Base-by-base conservation (phyloP, 2,797 vertebrate species). In the Sebastiscus tertius region DNA sequence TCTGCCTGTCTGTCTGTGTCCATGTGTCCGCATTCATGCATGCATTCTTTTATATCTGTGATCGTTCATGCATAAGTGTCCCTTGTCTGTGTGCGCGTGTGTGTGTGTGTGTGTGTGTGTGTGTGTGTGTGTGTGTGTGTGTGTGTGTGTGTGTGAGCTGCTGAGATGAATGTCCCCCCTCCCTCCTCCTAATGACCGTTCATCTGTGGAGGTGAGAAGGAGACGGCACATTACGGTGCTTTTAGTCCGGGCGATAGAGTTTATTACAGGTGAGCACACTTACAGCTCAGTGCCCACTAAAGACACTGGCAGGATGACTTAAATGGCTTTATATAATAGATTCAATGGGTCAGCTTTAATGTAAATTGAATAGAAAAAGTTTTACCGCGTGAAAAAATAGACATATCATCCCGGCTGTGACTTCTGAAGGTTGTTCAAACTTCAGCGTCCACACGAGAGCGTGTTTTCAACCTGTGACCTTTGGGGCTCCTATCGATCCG, bases 261-360 rank as follows among this genome's bases (percentile, higher is more conserved):
- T 89, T 88, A 85, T 87, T 86, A 87, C 83, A 90, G 91, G 87
- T 84, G 87, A 86, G 67, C 83, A 77, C 87, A 67, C 78, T 90
- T 54, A 42, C 60, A 78, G 84, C 84, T 81, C 67, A 2, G 62
- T 36, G 72, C 76, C 65, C 72, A 49, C 84, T 89, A 73, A 87
- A 92, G 65, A 86, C 69, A 63, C 54, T 5, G 76, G 39, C 61
- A 31, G 81, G 31, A 58, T 33, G 75, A 69, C 61, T 69, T 77
- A 68, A 84, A 80, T 73, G 77, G 65, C 73, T 86, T 90, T 82
- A 87, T 67, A 42, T 88, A 86, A 89, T 27, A 67, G 78, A 83
- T 67, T 49, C 75, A 90, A 90, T 67, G 33, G 31, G 77, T 85
- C 58, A 16, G 36, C 10, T 82, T 81, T 86, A 69, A 91, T 87